Base-by-base conservation (phyloP, 2,888 invertebrate species). In the Fragum fragum region DNA sequence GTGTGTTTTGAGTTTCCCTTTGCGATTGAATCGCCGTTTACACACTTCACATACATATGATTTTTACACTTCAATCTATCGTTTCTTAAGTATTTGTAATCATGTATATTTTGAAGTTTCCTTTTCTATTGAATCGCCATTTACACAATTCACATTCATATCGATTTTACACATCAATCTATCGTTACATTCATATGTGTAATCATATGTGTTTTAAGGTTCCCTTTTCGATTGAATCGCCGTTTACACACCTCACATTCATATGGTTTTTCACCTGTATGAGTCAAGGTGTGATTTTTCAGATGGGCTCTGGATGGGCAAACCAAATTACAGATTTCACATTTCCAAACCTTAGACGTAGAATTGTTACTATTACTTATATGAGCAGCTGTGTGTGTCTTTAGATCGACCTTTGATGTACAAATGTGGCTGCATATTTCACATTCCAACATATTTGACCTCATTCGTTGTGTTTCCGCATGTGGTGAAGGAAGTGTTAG, bases 141-240 rank as follows among this genome's bases (percentile, higher is more conserved):
- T 36, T 9, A 36, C 32, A 36, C 32, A 36, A 3, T 3, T 3
- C 32, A 36, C 32, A 9, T n/a, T n/a, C n/a, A n/a, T n/a, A n/a
- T n/a, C n/a, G n/a, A n/a, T 78, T 23, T 47, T n/a, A 47, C 29
- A 57, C 81, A 81, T 53, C 74, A 57, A 3, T 26, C 57, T 21
- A 26, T 57, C 6, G 3, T 2, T 11, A 57, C 2, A 5, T 72
- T 26, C 59, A 79, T 47, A 28, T 80, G 80, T 0, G 76, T 70
- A 21, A 76, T 61, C 76, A 81, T 78, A 47, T 82, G 82, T 2
- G 69, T 42, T 39, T 75, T 82, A 2, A 78, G 61, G 55, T 79
- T 79, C 7, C 59, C 61, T 57, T 79, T 82, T 59, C 70, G 42
- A 32, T 59, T 79, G 23, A 82, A 82, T 23, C 76, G 39, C 70